Evolutionary conservation across 1,140 invertebrate species (phyloP).

Genomic region (Drosophila subpulchrella): DNA sequence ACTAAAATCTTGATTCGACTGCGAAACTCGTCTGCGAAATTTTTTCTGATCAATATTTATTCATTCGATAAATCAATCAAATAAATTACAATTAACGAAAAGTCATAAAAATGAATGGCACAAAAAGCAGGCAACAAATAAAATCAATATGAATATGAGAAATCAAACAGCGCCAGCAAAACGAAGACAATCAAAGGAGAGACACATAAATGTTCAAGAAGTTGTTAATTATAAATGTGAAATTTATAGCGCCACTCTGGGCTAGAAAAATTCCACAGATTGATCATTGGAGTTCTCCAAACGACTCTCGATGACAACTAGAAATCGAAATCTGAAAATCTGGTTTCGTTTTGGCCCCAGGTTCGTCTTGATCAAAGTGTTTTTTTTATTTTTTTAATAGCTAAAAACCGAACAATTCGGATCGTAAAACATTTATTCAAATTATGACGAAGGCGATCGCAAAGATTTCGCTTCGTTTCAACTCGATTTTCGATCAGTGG

Average conservation of each 20-base stretch:
- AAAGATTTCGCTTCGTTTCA: slow-evolving; percentile 55
- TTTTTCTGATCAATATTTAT: slow-evolving; percentile 65
- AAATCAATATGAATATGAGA: slow-evolving; percentile 33
- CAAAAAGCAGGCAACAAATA: slow-evolving; percentile 30
- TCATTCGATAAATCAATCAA: slow-evolving; percentile 78
- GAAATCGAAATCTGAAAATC: slow-evolving; percentile 62
- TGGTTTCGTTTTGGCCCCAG: slow-evolving; percentile 63
- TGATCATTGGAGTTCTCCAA: slow-evolving; percentile 56
- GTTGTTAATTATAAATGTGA: slow-evolving; percentile 72
- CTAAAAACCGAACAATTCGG: slow-evolving; percentile 45
- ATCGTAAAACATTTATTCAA: slow-evolving; percentile 68
- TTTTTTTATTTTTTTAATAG: slow-evolving; percentile 45
- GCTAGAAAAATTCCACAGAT: slow-evolving; percentile 61
- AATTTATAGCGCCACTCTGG: slow-evolving; percentile 67
- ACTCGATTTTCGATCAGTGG: slow-evolving; percentile 41
- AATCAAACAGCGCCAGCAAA: slow-evolving; percentile 28
- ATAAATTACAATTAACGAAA: slow-evolving; percentile 82
- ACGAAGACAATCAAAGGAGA: slow-evolving; percentile 23
- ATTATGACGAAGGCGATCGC: slow-evolving; percentile 58
- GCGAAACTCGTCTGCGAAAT: slow-evolving; percentile 63
- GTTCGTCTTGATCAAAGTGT: slow-evolving; percentile 61
- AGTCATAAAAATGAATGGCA: slow-evolving; percentile 69
- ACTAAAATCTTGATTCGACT: slow-evolving; percentile 55
- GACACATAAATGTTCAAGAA: slow-evolving; percentile 36
- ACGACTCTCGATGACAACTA: slow-evolving; percentile 29